Percentiles rank a stretch among this genome's conserved stretches.
phyloP scores from a whole-genome alignment of 2,888 invertebrate species.

The Matsumyia berberina region DNA sequence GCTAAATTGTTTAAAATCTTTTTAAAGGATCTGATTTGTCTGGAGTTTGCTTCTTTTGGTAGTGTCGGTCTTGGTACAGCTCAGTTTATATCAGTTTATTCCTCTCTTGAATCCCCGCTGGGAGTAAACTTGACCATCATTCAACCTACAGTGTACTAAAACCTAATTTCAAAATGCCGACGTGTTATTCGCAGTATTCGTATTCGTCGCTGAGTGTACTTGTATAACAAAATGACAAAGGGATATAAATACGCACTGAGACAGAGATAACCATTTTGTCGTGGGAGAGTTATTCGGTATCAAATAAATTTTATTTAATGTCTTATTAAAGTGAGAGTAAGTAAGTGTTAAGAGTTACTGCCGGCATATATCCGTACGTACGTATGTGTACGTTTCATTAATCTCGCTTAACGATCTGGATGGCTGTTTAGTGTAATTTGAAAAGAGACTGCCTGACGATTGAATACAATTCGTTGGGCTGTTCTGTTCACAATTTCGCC shows the following conservation, averaged over 20 bases:
- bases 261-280: constrained; percentile 44
- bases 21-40: no score
- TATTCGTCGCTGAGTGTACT: constrained; percentile 52
- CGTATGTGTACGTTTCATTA: constrained; percentile 67
- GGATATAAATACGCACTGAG: constrained; percentile 52
- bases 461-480: constrained; percentile 53
- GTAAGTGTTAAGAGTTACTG: constrained; percentile 73
- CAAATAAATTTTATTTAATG: constrained; percentile 75
- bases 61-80: no score
- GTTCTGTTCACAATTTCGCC: constrained; percentile 41
- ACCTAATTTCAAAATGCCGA: no score
- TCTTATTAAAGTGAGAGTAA: constrained; percentile 75
- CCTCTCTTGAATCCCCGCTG: no score
- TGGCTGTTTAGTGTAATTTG: constrained; percentile 63
- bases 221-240: constrained; percentile 53
- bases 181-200: neutral
- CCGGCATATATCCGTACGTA: constrained; percentile 41
- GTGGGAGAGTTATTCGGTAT: constrained; percentile 69
- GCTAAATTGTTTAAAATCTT: no score
- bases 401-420: constrained; percentile 73
- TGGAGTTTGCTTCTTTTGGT: no score
- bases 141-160: no score
- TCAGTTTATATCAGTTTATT: no score
- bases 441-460: constrained; percentile 35
- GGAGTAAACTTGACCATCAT: no score